phyloP scores from a whole-genome alignment of 2,888 invertebrate species.

The Caenorhabditis auriculariae region DNA sequence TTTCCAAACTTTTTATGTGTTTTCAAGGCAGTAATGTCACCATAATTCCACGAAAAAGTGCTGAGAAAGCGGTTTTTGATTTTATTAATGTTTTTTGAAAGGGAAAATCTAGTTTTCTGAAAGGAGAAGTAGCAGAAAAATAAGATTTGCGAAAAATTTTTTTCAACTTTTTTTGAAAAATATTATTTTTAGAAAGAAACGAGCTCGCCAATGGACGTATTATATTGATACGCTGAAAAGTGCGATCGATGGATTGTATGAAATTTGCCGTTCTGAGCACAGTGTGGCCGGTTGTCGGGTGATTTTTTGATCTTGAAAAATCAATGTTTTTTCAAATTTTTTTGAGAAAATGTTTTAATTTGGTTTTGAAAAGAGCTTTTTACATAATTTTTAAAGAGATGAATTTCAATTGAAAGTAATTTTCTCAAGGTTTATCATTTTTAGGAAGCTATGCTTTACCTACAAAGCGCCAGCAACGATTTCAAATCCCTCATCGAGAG shows the following conservation, averaged over 20 bases:
- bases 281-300: conserved; percentile 84
- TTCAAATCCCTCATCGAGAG: conserved; percentile 90
- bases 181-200: conserved; percentile 32
- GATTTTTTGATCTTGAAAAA: conserved; percentile 12
- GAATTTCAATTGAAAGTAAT: neutral
- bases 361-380: no score
- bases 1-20: no score
- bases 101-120: no score
- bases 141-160: no score
- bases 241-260: conserved; percentile 91
- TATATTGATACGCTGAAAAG: conserved; percentile 89
- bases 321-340: conserved; percentile 1
- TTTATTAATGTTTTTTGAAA: no score
- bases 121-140: no score
- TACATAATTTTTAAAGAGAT: neutral
- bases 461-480: conserved; percentile 90
- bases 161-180: no score
- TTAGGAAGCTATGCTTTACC: conserved; percentile 87
- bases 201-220: conserved; percentile 89
- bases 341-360: no score
- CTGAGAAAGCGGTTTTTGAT: no score
- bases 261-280: conserved; percentile 90
- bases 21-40: no score
- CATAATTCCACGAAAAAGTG: no score
- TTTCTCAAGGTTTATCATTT: conserved; percentile 2